Conservation (phyloP, 2,888 invertebrate genomes). For the Clunio marinus region DNA sequence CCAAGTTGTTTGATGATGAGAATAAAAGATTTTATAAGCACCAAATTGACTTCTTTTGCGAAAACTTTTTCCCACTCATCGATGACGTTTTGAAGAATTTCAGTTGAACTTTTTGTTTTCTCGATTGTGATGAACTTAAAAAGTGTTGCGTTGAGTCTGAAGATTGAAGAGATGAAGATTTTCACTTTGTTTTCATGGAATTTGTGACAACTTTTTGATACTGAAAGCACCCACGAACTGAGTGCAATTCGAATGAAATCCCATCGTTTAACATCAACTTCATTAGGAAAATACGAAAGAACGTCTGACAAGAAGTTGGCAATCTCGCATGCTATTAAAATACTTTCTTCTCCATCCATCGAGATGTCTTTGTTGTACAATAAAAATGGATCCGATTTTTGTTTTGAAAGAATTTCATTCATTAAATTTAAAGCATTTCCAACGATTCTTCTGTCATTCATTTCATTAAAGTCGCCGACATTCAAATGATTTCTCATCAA, state of each 20-base stretch:
- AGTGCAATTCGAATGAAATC: slow-evolving; percentile 69
- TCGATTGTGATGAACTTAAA: slow-evolving; percentile 51
- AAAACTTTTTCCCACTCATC: slow-evolving; percentile 78
- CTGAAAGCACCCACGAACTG: slow-evolving; percentile 62
- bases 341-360: not conserved
- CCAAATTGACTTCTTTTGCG: slow-evolving; percentile 56
- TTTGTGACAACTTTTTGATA: slow-evolving; percentile 49
- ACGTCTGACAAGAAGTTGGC: slow-evolving; percentile 47
- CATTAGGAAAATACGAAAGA: slow-evolving; percentile 46
- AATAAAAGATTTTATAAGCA: slow-evolving; percentile 45
- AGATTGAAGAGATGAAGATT: slow-evolving; percentile 54
- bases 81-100: slow-evolving; percentile 45
- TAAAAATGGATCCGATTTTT: slow-evolving; percentile 49
- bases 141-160: slow-evolving; percentile 54
- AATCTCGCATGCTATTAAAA: slow-evolving; percentile 44
- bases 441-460: slow-evolving; percentile 46
- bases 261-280: slow-evolving; percentile 57
- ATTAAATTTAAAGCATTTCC: slow-evolving; percentile 45
- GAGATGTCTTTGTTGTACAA: slow-evolving; percentile 52
- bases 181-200: slow-evolving; percentile 56
- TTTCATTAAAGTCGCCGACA: slow-evolving; percentile 44
- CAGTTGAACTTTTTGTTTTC: slow-evolving; percentile 48
- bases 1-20: slow-evolving; percentile 39
- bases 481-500: slow-evolving; percentile 47
- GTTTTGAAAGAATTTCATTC: slow-evolving; percentile 48